Percentiles rank a stretch among this genome's conserved stretches.
Conservation (phyloP, 2,888 invertebrate species). For the Pristionchus japonicus region DNA sequence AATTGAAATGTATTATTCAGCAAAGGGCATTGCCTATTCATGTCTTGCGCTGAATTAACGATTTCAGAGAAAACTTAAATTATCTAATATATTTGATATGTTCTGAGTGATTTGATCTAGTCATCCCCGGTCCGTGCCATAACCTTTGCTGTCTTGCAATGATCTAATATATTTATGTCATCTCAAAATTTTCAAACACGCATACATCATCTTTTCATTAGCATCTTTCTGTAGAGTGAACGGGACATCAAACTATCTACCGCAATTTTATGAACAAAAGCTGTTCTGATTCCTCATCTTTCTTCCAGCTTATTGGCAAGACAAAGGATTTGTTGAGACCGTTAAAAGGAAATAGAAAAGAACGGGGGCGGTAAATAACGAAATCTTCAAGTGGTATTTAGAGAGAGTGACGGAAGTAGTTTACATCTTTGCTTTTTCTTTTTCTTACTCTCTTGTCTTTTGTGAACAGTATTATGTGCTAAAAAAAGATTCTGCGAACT, state of each 20-base stretch:
- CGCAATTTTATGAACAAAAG: not conserved
- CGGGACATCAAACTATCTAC: too few species aligned
- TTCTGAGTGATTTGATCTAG: too few species aligned
- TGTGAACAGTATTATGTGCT: not conserved
- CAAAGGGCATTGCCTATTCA: too few species aligned
- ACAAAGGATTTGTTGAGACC: not conserved
- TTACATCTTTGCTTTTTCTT: not conserved
- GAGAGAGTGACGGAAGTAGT: not conserved
- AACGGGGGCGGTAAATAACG: constrained; percentile 9
- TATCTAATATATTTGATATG: too few species aligned
- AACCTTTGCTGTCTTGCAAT: too few species aligned
- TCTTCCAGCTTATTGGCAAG: not conserved
- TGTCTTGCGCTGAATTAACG: too few species aligned
- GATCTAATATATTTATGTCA: too few species aligned
- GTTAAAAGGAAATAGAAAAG: not conserved
- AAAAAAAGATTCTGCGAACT: not conserved
- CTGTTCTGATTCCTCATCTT: not conserved
- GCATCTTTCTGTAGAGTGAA: too few species aligned
- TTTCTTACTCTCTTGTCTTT: not conserved
- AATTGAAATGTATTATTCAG: too few species aligned
- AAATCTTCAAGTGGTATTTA: not conserved
- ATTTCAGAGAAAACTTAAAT: not conserved
- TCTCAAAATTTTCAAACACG: too few species aligned
- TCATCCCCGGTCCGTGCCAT: too few species aligned
- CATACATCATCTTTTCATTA: too few species aligned